phyloP scores from a whole-genome alignment of 2,797 vertebrate genomes.

The Rallus crepitans region DNA sequence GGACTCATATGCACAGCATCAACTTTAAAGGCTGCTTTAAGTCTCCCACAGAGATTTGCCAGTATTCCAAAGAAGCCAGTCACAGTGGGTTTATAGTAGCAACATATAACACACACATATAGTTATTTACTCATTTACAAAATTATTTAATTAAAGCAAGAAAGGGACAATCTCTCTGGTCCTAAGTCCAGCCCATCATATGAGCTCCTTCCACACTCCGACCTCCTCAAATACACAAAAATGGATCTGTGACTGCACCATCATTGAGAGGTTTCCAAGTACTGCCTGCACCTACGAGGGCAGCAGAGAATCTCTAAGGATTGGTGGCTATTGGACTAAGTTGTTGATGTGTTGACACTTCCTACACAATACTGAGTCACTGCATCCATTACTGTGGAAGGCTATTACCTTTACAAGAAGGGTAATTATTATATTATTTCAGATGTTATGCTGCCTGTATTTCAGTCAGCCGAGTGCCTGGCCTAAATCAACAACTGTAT shows the following conservation, averaged over 20 bases:
- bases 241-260: not conserved
- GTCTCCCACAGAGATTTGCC: not conserved
- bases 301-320: not conserved
- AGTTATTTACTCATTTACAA: not conserved
- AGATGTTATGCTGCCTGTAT: not conserved
- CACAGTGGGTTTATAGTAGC: not conserved
- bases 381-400: not conserved
- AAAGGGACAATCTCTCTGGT: not conserved
- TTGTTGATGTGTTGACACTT: not conserved
- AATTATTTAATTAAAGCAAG: not conserved
- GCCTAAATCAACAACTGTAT: not conserved
- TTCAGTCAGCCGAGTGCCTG: not conserved
- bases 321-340: not conserved
- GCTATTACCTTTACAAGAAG: not conserved
- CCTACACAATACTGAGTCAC: not conserved
- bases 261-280: not conserved
- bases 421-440: not conserved
- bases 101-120: not conserved
- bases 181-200: not conserved
- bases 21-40: not conserved
- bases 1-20: not conserved
- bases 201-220: not conserved
- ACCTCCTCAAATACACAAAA: not conserved
- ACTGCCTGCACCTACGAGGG: not conserved
- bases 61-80: not conserved